Base-by-base conservation (phyloP, 2,797 vertebrate species). In the Sylvia borin region DNA sequence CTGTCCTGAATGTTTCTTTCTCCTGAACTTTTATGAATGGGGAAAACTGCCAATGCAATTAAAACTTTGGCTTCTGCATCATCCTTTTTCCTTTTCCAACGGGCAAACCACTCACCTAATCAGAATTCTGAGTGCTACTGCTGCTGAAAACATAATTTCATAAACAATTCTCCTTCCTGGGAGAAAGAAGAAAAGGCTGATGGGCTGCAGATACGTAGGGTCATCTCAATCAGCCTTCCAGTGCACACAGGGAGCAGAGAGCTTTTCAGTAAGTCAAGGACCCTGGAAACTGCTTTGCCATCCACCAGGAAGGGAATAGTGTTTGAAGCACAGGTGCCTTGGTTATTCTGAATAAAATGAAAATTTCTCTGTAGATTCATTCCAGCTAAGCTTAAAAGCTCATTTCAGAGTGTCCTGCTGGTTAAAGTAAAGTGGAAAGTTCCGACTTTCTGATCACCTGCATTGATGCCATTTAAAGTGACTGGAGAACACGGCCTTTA, bases 31-130 rank as follows among this genome's bases (percentile, higher is more conserved):
- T 51, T 75, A 77, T 77, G 82, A 92, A 95, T 62, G 85, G n/a
- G 78, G 64, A 76, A 88, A 85, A 78, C 25, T 93, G 92, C 96
- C 90, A 95, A 88, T 20, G 43, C 64, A 97, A 95, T 97, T 96
- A 96, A 95, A 97, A 92, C 25, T 66, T 79, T 94, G 90, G 89
- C 78, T 96, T 9, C 77, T 57, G 40, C 83, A 51, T 51, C 47
- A 40, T 50, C 90, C 79, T 78, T 90, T 47, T 71, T 93, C 70
- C 65, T 92, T 94, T 90, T 91, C 81, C 80, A 90, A 93, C 91
- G 80, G 38, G 24, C 31, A 58, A 88, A 45, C 40, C 2, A 2
- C 53, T 68, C 26, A 1, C n/a, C 65, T 88, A 65, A 95, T 96
- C 90, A 93, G 75, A 93, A 93, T 92, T 89, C 79, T 94, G 66